A percentile compares a stretch with the other conserved stretches of the same genome.
Evolutionary conservation across 2,113 vertebrate species (phyloP).

Genomic region (Tapirus terrestris): DNA sequence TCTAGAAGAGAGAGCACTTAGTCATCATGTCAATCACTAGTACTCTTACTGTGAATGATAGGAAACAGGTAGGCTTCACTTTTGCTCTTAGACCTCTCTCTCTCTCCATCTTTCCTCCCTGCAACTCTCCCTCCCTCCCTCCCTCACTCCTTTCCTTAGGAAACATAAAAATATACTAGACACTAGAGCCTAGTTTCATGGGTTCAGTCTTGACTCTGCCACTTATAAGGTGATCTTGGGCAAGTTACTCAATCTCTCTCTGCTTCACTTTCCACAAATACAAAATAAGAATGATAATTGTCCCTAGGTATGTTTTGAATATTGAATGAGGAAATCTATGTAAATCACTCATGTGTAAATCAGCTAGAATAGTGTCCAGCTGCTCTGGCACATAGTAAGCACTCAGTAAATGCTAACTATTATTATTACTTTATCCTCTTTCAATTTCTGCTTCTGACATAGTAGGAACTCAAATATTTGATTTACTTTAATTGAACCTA

Average conservation of each 20-base stretch:
- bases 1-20: neutral
- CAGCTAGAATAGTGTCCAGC: neutral
- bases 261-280: neutral
- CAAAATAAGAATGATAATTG: neutral
- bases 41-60: fast-evolving
- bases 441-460: neutral
- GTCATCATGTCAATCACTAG: neutral
- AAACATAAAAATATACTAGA: neutral
- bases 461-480: neutral
- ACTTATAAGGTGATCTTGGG: neutral
- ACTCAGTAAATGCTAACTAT: neutral
- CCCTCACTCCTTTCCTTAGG: neutral
- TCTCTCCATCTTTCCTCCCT: neutral
- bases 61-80: neutral
- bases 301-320: neutral
- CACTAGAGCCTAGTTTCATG: neutral
- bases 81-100: neutral
- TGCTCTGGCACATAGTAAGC: neutral
- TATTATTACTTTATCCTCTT: neutral
- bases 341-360: neutral
- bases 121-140: neutral
- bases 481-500: neutral
- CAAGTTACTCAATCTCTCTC: neutral
- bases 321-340: neutral
- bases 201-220: neutral